Evolutionary conservation across 1,140 invertebrate genomes (phyloP).

Genomic region (Anastrepha ludens): DNA sequence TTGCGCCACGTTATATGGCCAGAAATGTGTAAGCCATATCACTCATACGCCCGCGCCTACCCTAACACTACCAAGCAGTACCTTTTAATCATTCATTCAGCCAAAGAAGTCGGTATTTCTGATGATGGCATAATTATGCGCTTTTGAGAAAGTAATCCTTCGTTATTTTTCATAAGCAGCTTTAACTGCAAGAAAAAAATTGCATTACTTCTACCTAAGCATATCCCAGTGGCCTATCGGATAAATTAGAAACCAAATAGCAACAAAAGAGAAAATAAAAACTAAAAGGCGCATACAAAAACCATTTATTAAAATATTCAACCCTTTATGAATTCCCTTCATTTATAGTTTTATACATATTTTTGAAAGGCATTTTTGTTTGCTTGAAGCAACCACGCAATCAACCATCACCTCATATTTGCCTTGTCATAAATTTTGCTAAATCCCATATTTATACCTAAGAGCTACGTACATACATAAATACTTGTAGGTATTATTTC

Average conservation of each 20-base stretch:
- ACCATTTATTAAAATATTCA: too few relatives aligned
- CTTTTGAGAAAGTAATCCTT: too few relatives aligned
- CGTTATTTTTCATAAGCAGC: too few relatives aligned
- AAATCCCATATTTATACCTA: neutral
- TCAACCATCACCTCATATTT: neutral
- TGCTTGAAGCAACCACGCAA: too few relatives aligned
- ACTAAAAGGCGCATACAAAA: too few relatives aligned
- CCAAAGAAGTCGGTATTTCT: neutral
- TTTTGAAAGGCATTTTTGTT: too few relatives aligned
- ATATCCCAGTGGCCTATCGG: too few relatives aligned
- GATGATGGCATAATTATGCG: neutral
- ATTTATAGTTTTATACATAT: too few relatives aligned
- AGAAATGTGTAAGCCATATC: neutral
- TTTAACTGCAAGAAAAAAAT: neutral
- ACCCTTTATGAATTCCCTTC: too few relatives aligned
- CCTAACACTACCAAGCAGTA: neutral
- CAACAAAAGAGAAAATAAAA: neutral
- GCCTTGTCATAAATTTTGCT: neutral
- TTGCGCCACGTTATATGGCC: too few relatives aligned
- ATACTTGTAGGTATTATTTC: neutral
- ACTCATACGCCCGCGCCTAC: neutral
- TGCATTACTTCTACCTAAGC: too few relatives aligned
- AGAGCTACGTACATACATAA: too few relatives aligned
- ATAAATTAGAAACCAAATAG: neutral
- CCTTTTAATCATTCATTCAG: neutral